These are phyloP conservation scores for Meriones unguiculatus DNA, from an alignment of 2,113 vertebrate species.

Conservation along the genomic window DNA sequence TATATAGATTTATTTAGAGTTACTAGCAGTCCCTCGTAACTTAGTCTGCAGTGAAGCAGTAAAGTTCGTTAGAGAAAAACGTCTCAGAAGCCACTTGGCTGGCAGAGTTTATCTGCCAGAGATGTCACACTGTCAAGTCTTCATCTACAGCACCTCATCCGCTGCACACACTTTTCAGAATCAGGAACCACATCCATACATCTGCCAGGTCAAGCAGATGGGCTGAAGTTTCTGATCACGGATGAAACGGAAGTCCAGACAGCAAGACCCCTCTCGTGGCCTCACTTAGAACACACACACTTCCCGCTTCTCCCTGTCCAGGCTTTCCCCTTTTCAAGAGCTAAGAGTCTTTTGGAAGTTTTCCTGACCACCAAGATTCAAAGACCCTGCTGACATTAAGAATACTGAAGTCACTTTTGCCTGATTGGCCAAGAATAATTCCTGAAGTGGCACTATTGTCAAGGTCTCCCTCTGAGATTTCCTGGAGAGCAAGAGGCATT, in stretches of 20 bases:
- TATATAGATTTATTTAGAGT: background rate
- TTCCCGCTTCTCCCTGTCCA: background rate
- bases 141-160: conserved; percentile 32
- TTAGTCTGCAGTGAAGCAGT: background rate
- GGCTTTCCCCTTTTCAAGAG: background rate
- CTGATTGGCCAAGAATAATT: background rate
- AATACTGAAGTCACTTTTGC: background rate
- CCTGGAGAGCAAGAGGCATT: background rate
- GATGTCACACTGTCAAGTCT: background rate
- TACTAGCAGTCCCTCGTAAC: background rate
- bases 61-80: background rate
- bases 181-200: background rate
- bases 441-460: too few species aligned
- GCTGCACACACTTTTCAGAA: conserved; percentile 22
- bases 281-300: background rate
- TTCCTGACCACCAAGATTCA: background rate
- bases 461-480: background rate
- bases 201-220: conserved; percentile 46
- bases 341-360: background rate
- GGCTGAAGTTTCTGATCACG: background rate
- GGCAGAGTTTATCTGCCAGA: conserved; percentile 5
- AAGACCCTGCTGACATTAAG: background rate
- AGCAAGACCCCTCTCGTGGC: background rate
- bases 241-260: background rate
- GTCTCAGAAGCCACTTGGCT: conserved; percentile 1